Evolutionary conservation across 2,113 vertebrate genomes (phyloP).

Genomic region (Misgurnus anguillicaudatus): DNA sequence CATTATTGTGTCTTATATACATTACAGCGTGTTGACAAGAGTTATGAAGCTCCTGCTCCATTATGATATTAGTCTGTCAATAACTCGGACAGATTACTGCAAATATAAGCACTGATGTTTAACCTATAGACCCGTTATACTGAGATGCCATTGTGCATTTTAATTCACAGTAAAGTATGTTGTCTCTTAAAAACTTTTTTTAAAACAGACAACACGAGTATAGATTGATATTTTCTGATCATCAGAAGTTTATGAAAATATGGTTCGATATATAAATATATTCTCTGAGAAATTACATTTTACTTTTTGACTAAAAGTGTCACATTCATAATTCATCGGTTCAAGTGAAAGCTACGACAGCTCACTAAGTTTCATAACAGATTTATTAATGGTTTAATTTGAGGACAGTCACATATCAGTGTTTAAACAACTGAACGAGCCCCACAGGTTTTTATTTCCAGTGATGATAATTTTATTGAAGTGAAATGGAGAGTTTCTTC

Average conservation of each 20-base stretch:
- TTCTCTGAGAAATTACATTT: no score
- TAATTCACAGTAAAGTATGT: no score
- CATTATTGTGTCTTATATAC: constrained; percentile 58
- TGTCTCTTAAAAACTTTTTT: no score
- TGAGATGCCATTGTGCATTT: constrained; percentile 4
- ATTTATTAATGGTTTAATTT: no score
- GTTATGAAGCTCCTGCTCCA: constrained; percentile 55
- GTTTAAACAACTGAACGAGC: constrained; percentile 22
- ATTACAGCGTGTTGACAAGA: constrained; percentile 61
- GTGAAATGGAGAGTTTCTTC: constrained; percentile 73
- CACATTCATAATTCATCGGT: no score
- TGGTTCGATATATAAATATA: no score
- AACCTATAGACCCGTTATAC: constrained; percentile 43
- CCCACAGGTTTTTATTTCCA: constrained; percentile 44
- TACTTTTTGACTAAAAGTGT: no score
- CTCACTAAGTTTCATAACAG: no score
- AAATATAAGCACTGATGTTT: constrained; percentile 39
- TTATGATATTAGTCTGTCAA: constrained; percentile 55
- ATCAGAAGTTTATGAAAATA: no score
- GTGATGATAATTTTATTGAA: constrained; percentile 68
- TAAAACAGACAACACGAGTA: no score
- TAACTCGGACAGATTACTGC: constrained; percentile 42
- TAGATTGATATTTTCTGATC: no score
- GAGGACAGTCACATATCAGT: constrained; percentile 52
- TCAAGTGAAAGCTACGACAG: no score